A percentile compares a stretch with the other conserved stretches of the same genome.
Conservation (phyloP, 2,888 invertebrate genomes). For the Petrolisthes cinctipes region DNA sequence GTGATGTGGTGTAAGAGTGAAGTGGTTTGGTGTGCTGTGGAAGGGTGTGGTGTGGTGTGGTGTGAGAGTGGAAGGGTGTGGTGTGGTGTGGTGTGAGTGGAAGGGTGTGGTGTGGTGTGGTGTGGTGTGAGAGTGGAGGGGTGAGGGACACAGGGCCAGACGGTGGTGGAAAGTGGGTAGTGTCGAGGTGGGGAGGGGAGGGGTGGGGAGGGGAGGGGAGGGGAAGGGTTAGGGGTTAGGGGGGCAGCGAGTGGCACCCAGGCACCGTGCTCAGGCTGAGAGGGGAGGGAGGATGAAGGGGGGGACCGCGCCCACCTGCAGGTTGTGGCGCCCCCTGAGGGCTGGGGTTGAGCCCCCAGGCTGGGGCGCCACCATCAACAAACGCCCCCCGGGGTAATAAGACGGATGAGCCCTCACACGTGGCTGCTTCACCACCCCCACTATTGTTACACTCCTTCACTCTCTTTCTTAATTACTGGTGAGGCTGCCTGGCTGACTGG, state of each 20-base stretch:
- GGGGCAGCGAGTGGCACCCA: not conserved
- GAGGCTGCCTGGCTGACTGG: not conserved
- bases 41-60: not conserved
- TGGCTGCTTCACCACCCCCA: not conserved
- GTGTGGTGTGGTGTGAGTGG: not conserved
- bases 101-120: not conserved
- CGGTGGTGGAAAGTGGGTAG: slow-evolving; percentile 6
- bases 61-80: not conserved
- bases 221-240: not conserved
- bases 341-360: not conserved
- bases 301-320: not conserved
- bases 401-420: slow-evolving; percentile 18
- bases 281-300: slow-evolving; percentile 4
- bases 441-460: not conserved
- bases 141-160: not conserved
- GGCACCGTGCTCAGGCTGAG: not conserved
- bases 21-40: not conserved
- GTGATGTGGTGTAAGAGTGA: not conserved
- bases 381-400: slow-evolving; percentile 11
- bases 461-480: not conserved
- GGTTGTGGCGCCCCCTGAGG: slow-evolving; percentile 15
- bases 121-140: not conserved
- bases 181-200: not conserved
- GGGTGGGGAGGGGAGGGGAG: slow-evolving; percentile 1
- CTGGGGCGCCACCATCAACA: not conserved